These are phyloP conservation scores for Notodonta ziczac DNA, from an alignment of 2,888 invertebrate genomes.

Conservation along the genomic window DNA sequence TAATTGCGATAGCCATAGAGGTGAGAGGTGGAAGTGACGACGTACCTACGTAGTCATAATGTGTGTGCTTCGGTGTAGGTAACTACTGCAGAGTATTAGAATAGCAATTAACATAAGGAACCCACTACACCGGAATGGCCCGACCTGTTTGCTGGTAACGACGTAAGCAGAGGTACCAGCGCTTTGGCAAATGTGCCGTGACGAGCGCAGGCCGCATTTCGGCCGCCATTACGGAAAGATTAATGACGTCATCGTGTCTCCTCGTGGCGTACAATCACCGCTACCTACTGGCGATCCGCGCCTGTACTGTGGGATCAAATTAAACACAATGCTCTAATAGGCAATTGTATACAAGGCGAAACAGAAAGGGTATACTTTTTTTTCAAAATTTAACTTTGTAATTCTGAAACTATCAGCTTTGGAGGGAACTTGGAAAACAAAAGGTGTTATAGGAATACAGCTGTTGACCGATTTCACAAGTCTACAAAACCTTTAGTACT, in stretches of 20 bases:
- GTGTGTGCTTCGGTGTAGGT: not conserved
- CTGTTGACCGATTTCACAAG: too few species aligned
- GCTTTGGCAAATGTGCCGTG: slow-evolving; percentile 65
- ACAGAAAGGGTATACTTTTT: too few species aligned
- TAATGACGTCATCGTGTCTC: slow-evolving; percentile 76
- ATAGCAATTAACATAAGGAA: slow-evolving; percentile 22
- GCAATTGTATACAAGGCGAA: slow-evolving; percentile 5
- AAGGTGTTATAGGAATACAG: too few species aligned
- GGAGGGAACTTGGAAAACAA: too few species aligned
- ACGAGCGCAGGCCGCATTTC: slow-evolving; percentile 58
- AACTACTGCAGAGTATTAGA: slow-evolving; percentile 13
- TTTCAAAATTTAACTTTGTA: too few species aligned
- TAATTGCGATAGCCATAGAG: too few species aligned
- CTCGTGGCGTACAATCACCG: slow-evolving; percentile 56
- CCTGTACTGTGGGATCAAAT: slow-evolving; percentile 27
- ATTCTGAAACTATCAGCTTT: too few species aligned
- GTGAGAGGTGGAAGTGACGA: too few species aligned
- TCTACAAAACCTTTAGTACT: too few species aligned
- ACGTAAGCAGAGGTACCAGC: slow-evolving; percentile 30
- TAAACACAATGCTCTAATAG: slow-evolving; percentile 24
- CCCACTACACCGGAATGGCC: slow-evolving; percentile 20
- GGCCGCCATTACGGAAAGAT: slow-evolving; percentile 72
- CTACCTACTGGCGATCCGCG: slow-evolving; percentile 33
- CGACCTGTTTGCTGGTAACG: slow-evolving; percentile 32
- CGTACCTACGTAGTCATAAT: slow-evolving; percentile 2